Percentiles rank a stretch among this genome's conserved stretches.
Evolutionary conservation across 2,888 invertebrate species (phyloP).

Genomic region (Eucera pruinosa): DNA sequence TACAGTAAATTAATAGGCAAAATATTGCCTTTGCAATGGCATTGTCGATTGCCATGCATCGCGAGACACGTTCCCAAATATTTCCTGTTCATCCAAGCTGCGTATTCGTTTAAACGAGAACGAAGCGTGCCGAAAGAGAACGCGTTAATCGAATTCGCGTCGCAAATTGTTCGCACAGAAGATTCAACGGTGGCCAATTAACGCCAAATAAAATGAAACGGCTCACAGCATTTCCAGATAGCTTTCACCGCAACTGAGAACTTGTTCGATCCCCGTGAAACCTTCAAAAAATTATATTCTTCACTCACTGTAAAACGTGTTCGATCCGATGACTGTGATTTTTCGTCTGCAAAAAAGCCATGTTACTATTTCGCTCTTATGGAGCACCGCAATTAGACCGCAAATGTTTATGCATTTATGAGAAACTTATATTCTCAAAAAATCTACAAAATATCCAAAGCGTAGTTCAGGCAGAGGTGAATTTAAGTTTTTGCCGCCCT

Average conservation of each 20-base stretch:
- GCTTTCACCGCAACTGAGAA: conserved; percentile 45
- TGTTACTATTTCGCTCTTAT: no score
- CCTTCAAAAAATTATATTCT: conserved; percentile 43
- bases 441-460: no score
- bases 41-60: neutral
- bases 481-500: no score
- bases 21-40: neutral
- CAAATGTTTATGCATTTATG: no score
- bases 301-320: conserved; percentile 47
- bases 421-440: no score
- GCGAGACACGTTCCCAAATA: neutral
- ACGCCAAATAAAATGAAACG: conserved; percentile 10
- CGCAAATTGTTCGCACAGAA: conserved; percentile 13
- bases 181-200: conserved; percentile 4
- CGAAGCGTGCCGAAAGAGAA: neutral
- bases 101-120: conserved; percentile 4
- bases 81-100: neutral
- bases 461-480: no score
- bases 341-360: no score
- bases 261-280: conserved; percentile 24
- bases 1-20: neutral
- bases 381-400: no score
- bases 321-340: conserved; percentile 37
- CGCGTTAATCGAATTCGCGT: conserved; percentile 18
- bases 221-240: neutral